phyloP scores from a whole-genome alignment of 1,140 invertebrate species.

The Drosophila pectinifera region DNA sequence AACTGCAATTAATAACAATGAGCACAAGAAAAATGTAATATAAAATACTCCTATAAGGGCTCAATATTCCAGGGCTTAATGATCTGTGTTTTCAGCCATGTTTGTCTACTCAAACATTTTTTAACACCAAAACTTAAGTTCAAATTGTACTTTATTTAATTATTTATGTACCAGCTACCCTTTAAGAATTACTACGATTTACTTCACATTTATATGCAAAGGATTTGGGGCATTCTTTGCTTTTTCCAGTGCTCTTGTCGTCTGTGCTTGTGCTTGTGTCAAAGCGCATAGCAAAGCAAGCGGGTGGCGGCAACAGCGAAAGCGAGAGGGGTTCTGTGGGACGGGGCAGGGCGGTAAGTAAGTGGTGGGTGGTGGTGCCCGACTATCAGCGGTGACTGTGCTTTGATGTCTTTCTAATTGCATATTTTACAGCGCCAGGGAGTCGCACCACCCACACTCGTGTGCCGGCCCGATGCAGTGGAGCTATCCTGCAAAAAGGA shows the following conservation, averaged over 20 bases:
- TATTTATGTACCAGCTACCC: too few species aligned
- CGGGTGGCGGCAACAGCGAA: constrained; percentile 34
- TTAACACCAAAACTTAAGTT: background rate
- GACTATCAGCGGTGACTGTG: constrained; percentile 56
- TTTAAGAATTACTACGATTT: too few species aligned
- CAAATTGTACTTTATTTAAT: too few species aligned
- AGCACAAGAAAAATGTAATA: too few species aligned
- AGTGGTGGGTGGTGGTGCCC: constrained; percentile 30
- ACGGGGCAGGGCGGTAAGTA: constrained; percentile 3
- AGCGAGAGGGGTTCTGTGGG: constrained; percentile 10
- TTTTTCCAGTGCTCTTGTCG: constrained; percentile 7
- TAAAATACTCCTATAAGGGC: too few species aligned
- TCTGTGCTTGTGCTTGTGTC: constrained; percentile 53
- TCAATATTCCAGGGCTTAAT: too few species aligned
- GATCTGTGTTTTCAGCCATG: background rate
- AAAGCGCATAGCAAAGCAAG: constrained; percentile 70
- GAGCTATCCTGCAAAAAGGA: constrained; percentile 62
- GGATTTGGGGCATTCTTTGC: constrained; percentile 4
- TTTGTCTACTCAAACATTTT: background rate
- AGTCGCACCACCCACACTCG: constrained; percentile 29
- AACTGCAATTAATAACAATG: too few species aligned
- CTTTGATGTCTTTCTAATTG: constrained; percentile 83
- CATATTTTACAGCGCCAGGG: constrained; percentile 79
- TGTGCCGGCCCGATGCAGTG: constrained; percentile 26
- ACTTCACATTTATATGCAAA: background rate